Base-by-base conservation (phyloP, 2,113 vertebrate species). In the Talpa occidentalis region DNA sequence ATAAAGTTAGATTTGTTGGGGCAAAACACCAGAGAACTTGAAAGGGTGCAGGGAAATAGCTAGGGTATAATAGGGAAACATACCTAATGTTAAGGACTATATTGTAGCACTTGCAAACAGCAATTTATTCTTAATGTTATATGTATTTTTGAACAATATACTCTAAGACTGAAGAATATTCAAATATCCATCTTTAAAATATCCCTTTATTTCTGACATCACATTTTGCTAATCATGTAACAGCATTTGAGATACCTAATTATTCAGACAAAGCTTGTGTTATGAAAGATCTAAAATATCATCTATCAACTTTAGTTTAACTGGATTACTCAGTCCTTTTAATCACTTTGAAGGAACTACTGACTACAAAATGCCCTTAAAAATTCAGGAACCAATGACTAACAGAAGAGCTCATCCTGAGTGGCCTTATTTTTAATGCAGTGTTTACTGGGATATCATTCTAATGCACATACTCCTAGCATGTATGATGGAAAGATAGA, bases 71-170 rank as follows among this genome's bases (percentile, higher is more conserved):
- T 16, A 62, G 42, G n/a, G 32, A 78, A 47, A 76, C 67, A 72
- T 6, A 32, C 16, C 56, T 84, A 94, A 69, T 78, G 93, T 93
- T 87, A 73, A 59, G 28, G 15, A 73, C 78, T 35, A 24, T 70
- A 66, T 1, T 69, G 83, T 37, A 40, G 10, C 44, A 88, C 88
- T 82, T 26, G 74, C 54, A 78, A 85, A 85, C 26, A 60, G 60
- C 93, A 86, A 77, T 62, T 83, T 66, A 59, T 14, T 64, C 56
- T 91, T 64, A 59, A 44, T 72, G 66, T 88, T n/a, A n/a, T n/a
- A n/a, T n/a, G n/a, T n/a, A n/a, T n/a, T n/a, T n/a, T n/a, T n/a
- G n/a, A n/a, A n/a, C n/a, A n/a, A 79, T 56, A 73, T 12, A 92
- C 56, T 85, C n/a, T 24, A 73, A 89, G 52, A 86, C 59, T 54